These are phyloP conservation scores for Pristiophorus japonicus DNA, from an alignment of 2,113 vertebrate species.

Conservation along the genomic window DNA sequence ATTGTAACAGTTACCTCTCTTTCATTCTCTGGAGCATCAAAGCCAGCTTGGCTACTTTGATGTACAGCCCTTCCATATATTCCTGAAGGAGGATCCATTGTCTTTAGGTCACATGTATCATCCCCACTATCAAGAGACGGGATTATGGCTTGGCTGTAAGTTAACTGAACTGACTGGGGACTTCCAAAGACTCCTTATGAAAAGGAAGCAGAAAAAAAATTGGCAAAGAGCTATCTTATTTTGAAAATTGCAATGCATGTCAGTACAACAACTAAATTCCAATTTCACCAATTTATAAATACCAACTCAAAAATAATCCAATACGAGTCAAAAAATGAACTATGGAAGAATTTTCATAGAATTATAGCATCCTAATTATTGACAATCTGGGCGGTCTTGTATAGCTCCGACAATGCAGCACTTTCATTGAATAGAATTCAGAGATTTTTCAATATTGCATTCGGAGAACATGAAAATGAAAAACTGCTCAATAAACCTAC, in stretches of 20 bases:
- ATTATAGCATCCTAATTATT: neutral
- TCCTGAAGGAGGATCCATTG: constrained; percentile 50
- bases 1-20: constrained; percentile 51
- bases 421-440: neutral
- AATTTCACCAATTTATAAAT: neutral
- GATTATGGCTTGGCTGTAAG: constrained; percentile 46
- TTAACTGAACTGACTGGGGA: constrained; percentile 44
- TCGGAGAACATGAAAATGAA: neutral
- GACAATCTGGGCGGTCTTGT: neutral
- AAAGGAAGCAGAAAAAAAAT: neutral
- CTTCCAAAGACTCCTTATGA: constrained; percentile 70
- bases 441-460: neutral
- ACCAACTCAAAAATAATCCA: neutral
- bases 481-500: constrained; percentile 48
- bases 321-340: neutral
- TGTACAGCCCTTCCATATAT: constrained; percentile 52
- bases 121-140: constrained; percentile 53
- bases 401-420: constrained; percentile 34
- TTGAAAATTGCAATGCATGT: neutral
- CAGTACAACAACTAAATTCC: neutral
- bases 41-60: constrained; percentile 46
- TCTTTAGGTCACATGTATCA: constrained; percentile 41
- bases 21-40: constrained; percentile 44
- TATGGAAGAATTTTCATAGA: neutral
- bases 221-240: neutral